Evolutionary conservation across 1,140 invertebrate species (phyloP), one percentile per base, ranked within the genome.

Genomic region (Dendroctonus ponderosae): DNA sequence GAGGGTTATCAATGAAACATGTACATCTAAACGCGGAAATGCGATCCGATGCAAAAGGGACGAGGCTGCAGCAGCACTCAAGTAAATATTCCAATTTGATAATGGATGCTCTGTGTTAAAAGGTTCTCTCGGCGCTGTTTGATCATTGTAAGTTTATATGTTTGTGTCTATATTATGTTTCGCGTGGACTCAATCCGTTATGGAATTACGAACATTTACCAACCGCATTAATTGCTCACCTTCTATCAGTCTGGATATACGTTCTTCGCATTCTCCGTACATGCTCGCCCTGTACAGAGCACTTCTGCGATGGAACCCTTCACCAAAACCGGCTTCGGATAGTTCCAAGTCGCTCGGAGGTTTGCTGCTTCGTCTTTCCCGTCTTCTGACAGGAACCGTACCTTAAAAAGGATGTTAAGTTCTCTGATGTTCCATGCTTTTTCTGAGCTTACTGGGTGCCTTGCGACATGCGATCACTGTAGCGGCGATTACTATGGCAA

Each of bases 241-340:
- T 59, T 75, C 73, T 12, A 75, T 70, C 40, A 75, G 58, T 37
- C 70, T 64, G 6, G 73, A 73, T 54, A 75, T 74, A 12, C 74
- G 56, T 43, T 71, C 72, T 52, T 78, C 77, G 53, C 74, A 70
- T 64, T 78, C 77, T 9, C 69, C 75, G 50, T 78, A 78, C 69
- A 79, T 70, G 51, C 77, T 79, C 5, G 76, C 75, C 52, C 77
- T 71, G 57, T 78, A 79, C 42, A 78, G 70, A 2, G 76, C 75
- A 56, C 76, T 77, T 41, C 77, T 66, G 44, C 77, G 63, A 26
- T 78, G 76, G 57, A 79, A 79, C 11, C 76, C 76, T 44, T 77
- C 76, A 5, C 73, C 74, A 65, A 79, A 79, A 6, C 77, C 77
- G 1, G 74, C 76, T 38, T 79, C 77, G 5, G 76, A 76, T 12